Conservation (phyloP, 2,888 invertebrate species). For the Andrena flavipes region DNA sequence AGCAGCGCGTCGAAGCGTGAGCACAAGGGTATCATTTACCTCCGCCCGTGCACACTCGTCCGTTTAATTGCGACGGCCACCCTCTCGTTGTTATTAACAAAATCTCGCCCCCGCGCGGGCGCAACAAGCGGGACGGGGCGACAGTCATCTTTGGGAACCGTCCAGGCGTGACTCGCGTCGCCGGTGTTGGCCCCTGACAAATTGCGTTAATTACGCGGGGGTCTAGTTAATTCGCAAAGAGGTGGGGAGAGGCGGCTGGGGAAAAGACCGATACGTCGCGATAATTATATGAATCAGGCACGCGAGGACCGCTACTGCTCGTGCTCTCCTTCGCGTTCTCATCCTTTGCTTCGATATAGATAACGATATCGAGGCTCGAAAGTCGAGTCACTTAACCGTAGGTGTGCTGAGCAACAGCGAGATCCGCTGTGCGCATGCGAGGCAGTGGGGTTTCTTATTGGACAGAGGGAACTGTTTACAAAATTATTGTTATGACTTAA, state of each 20-base stretch:
- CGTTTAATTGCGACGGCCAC: not conserved
- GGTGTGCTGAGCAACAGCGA: too few species aligned
- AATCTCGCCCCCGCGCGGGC: not conserved
- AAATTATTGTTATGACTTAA: too few species aligned
- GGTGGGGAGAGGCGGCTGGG: too few species aligned
- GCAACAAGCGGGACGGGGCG: slow-evolving; percentile 9
- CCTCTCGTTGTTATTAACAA: not conserved
- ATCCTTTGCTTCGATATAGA: not conserved
- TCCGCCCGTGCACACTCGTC: not conserved
- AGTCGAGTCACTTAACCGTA: slow-evolving; percentile 37
- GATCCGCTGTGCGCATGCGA: too few species aligned
- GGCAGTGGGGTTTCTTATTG: too few species aligned
- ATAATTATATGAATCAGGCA: slow-evolving; percentile 42
- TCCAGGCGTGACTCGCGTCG: slow-evolving; percentile 39
- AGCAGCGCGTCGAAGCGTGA: not conserved
- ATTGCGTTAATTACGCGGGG: slow-evolving; percentile 53
- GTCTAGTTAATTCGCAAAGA: slow-evolving; percentile 49
- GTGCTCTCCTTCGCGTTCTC: not conserved
- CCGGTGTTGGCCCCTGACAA: slow-evolving; percentile 35
- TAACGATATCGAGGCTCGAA: slow-evolving; percentile 35
- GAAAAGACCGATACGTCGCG: not conserved
- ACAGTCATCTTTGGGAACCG: slow-evolving; percentile 33
- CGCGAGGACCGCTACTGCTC: not conserved
- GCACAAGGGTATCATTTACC: not conserved
- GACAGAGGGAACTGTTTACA: too few species aligned